Evolutionary conservation across 2,888 invertebrate species (phyloP).

Genomic region (Cantharis lateralis): DNA sequence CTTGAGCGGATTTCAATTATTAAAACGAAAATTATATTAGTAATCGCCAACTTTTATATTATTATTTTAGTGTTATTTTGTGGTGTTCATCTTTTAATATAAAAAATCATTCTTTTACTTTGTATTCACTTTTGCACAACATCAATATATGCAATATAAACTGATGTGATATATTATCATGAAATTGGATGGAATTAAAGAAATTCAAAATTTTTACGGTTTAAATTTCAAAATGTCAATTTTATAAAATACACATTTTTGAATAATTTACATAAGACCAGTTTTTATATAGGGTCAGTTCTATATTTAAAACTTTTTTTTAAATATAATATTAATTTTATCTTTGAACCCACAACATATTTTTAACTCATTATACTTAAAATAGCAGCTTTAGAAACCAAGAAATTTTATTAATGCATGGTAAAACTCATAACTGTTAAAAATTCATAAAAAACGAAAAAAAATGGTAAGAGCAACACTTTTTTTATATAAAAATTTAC

Average conservation of each 20-base stretch:
- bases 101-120: no score
- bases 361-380: no score
- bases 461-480: background rate
- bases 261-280: no score
- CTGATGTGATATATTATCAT: no score
- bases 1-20: background rate
- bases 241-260: no score
- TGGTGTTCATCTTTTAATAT: background rate
- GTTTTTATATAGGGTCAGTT: no score
- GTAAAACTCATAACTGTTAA: background rate
- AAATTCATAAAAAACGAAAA: background rate
- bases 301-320: no score
- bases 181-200: no score
- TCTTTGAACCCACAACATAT: background rate
- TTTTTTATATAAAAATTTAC: background rate
- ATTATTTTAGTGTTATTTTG: background rate
- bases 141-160: no score
- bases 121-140: no score
- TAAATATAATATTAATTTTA: background rate
- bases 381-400: background rate
- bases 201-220: no score
- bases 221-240: no score
- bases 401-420: background rate
- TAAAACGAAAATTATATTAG: background rate
- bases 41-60: background rate